Evolutionary conservation across 2,888 invertebrate genomes (phyloP), one percentile per base, ranked within the genome.

Genomic region (Oscheius sp.): DNA sequence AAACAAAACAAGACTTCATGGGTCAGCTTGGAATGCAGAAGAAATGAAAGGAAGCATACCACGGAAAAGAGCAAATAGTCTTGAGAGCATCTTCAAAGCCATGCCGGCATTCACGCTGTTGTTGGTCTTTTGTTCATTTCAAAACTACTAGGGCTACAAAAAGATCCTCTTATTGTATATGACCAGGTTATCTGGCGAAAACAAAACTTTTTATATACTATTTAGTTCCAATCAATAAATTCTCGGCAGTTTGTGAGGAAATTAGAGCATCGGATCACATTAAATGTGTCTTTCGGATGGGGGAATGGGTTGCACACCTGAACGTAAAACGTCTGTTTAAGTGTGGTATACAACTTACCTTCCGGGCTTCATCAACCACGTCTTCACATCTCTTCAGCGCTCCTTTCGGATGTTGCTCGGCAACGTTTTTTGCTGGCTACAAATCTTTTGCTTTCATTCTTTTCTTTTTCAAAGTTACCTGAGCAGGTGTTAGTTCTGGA

Each of bases 221-320:
- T 35, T 66, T 58, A 79, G n/a, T 55, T 50, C 84, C 84, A 84
- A 65, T 84, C 83, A n/a, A 84, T 78, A 66, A 78, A 84, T 68
- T 82, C 82, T 47, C 77, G 76, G 73, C 84, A 84, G 73, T 81
- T 81, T 10, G 81, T 79, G 33, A 83, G 65, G 72, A 84, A 84
- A 35, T 83, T 81, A 13, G 83, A 75, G 75, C 84, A 84, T 57
- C 84, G 74, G 1, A 83, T 57, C n/a, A 82, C 68, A 59, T 84
- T 82, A 75, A 84, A 83, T 2, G 81, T 79, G 78, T 83, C 82
- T 33, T 76, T 77, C 10, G 80, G 79, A 32, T 78, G 74, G 10
- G 84, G 84, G 66, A 82, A 80, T 13, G 84, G 84, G 51, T 82
- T 84, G 75, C 84, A 84, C 1, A 80, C 71, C 73, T 79, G 63